Evolutionary conservation across 2,113 vertebrate species (phyloP).

Genomic region (Cygnus atratus): DNA sequence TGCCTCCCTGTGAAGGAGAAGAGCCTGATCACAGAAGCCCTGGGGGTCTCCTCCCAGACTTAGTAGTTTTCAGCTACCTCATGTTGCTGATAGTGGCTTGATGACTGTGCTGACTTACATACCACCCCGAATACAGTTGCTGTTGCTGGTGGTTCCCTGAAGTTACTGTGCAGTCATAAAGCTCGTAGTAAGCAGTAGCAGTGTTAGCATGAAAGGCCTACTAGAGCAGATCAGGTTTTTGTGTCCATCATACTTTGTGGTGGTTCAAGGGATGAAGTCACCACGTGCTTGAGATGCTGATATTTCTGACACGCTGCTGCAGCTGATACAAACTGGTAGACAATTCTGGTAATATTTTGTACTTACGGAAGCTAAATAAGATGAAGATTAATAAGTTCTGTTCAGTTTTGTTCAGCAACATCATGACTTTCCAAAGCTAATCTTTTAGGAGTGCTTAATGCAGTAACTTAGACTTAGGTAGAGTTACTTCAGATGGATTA

Average conservation of each 20-base stretch:
- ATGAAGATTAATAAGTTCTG: background rate
- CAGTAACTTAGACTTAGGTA: background rate
- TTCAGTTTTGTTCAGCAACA: accelerated
- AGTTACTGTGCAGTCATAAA: background rate
- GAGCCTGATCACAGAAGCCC: background rate
- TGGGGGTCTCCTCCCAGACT: background rate
- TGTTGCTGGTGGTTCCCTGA: background rate
- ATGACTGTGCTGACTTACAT: background rate
- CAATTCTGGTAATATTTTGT: background rate
- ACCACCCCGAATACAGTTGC: background rate
- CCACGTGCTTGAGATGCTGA: background rate
- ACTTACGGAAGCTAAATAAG: background rate
- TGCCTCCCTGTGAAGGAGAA: background rate
- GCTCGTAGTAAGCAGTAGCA: background rate
- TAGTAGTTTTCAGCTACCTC: background rate
- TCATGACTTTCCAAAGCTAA: background rate
- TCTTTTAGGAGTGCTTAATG: background rate
- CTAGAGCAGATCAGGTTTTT: background rate
- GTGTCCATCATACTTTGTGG: background rate
- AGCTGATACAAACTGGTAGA: background rate
- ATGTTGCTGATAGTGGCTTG: background rate
- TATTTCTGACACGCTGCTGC: background rate
- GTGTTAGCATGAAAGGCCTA: background rate
- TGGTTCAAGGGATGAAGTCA: background rate
- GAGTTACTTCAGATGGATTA: background rate